A percentile compares a stretch with the other conserved stretches of the same genome.
phyloP scores from a whole-genome alignment of 2,888 invertebrate genomes.

The Thalpophila matura region DNA sequence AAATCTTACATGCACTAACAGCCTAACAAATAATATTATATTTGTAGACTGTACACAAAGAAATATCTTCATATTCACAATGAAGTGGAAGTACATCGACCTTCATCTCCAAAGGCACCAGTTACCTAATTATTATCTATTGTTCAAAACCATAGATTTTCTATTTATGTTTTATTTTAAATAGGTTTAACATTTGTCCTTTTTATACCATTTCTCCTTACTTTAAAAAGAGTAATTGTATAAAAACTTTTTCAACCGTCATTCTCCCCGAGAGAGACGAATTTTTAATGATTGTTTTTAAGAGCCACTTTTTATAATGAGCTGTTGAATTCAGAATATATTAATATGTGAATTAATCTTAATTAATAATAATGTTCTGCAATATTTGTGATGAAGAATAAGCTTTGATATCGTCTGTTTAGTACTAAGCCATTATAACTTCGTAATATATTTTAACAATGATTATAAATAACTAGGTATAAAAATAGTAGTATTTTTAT shows the following conservation, averaged over 20 bases:
- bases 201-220: background rate
- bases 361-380: slow-evolving; percentile 35
- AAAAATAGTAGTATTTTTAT: too few relatives aligned
- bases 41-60: too few relatives aligned
- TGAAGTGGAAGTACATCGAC: too few relatives aligned
- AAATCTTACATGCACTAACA: too few relatives aligned
- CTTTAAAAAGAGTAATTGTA: slow-evolving; percentile 21
- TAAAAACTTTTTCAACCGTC: slow-evolving; percentile 27
- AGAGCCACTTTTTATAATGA: slow-evolving; percentile 49
- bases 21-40: too few relatives aligned
- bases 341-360: slow-evolving; percentile 25
- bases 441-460: too few relatives aligned
- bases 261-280: slow-evolving; percentile 39
- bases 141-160: too few relatives aligned
- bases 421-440: background rate
- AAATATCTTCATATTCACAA: too few relatives aligned
- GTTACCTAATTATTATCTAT: too few relatives aligned
- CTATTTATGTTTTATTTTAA: background rate
- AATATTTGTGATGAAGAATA: slow-evolving; percentile 21
- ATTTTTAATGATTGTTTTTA: slow-evolving; percentile 52
- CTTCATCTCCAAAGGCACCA: too few relatives aligned
- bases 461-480: too few relatives aligned
- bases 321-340: slow-evolving; percentile 29
- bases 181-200: background rate
- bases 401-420: slow-evolving; percentile 20